Evolutionary conservation across 2,888 invertebrate genomes (phyloP).

Genomic region (Melanostoma mellinum): DNA sequence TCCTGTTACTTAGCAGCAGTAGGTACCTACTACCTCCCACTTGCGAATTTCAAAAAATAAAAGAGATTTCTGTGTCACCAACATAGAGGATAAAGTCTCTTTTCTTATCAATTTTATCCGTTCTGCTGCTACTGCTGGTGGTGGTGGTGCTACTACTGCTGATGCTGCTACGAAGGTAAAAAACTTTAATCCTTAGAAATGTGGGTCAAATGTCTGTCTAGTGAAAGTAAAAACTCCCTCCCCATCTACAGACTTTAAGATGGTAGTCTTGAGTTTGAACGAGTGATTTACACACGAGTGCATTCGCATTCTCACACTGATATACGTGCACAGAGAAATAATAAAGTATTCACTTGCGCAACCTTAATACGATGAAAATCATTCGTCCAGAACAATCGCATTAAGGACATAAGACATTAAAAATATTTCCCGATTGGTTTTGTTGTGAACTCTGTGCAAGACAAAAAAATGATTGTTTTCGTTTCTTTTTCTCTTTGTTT

Average conservation of each 20-base stretch:
- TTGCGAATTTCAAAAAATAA: background rate
- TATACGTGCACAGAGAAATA: slow-evolving; percentile 5
- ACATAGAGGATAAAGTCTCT: slow-evolving; percentile 17
- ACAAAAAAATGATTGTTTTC: slow-evolving; percentile 5
- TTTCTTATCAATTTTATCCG: slow-evolving; percentile 43
- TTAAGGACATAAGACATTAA: slow-evolving; percentile 67
- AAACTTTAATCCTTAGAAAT: slow-evolving; percentile 52
- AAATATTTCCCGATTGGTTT: slow-evolving; percentile 61
- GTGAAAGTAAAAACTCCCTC: slow-evolving; percentile 34
- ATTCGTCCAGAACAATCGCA: slow-evolving; percentile 63
- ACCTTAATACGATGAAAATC: slow-evolving; percentile 57
- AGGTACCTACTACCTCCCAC: background rate
- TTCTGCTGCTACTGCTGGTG: slow-evolving; percentile 2
- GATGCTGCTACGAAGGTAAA: slow-evolving; percentile 13
- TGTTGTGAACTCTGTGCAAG: slow-evolving; percentile 39
- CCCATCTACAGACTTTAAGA: slow-evolving; percentile 8
- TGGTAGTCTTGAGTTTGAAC: slow-evolving; percentile 26
- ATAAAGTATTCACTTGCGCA: slow-evolving; percentile 36
- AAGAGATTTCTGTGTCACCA: slow-evolving; percentile 26
- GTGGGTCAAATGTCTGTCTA: slow-evolving; percentile 65
- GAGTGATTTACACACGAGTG: background rate
- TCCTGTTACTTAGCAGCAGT: background rate
- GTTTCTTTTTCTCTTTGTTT: background rate
- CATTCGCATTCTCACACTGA: too few species aligned
- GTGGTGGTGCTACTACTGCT: too few species aligned